Evolutionary conservation across 2,888 invertebrate species (phyloP), one percentile per base, ranked within the genome.

Genomic region (Mystacides longicornis): DNA sequence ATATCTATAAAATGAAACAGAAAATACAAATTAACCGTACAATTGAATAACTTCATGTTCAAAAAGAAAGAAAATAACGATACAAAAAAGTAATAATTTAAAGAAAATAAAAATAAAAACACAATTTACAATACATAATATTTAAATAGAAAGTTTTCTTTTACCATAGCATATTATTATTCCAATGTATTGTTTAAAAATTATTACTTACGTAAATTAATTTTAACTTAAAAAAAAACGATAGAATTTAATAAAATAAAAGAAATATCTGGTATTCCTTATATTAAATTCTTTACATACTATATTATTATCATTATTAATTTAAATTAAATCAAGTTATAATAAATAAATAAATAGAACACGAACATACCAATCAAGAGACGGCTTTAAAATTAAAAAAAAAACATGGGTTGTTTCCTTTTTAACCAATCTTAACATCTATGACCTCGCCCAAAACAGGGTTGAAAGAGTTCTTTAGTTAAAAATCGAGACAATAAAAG

Each of bases 11-110:
- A 16, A 51, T 45, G 43, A 52, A 56, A 27, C 43, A 52, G 18
- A 49, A 49, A 53, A 57, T 54, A 57, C 54, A 57, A 54, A 57
- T 48, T 27, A 1, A 18, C 37, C 48, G 51, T 54, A 51, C 56
- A 57, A 54, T 54, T 33, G 16, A 52, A 20, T 23, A 50, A 42
- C 51, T 48, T 7, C 23, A 57, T 51, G 51, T 57, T 57, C 54
- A 51, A 57, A 57, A 19, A 37, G 16, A 37, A 7, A 7, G 16
- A 37, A n/a, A 37, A n/a, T n/a, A n/a, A n/a, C n/a, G n/a, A n/a
- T n/a, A 37, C 16, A 37, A 37, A 27, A 27, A 11, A 27, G 11
- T 27, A 27, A 27, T 27, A 27, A 37, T 37, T n/a, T 16, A 37
- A 37, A 37, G 37, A 37, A 37, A 37, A 27, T 49, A 49, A 48